These are phyloP conservation scores for Athrips mouffetella DNA, from an alignment of 2,888 invertebrate species.

Conservation along the genomic window DNA sequence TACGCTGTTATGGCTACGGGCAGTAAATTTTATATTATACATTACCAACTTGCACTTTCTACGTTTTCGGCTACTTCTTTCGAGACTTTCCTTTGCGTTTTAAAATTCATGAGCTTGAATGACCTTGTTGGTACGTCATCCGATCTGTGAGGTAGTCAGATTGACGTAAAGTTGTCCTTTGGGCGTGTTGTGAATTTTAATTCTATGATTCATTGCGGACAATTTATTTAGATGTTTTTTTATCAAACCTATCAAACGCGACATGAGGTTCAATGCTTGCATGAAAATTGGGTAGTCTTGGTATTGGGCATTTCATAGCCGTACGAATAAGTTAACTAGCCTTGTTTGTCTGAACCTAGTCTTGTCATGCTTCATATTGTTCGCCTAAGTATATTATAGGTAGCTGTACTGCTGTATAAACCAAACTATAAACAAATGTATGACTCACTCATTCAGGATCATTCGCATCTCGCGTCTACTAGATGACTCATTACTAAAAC, in stretches of 20 bases:
- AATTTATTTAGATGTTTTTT: constrained; percentile 1
- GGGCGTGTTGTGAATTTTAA: constrained; percentile 47
- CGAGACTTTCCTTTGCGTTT: constrained; percentile 48
- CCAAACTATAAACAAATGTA: background rate
- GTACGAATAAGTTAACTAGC: too few relatives aligned
- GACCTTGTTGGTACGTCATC: constrained; percentile 30
- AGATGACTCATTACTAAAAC: constrained; percentile 4
- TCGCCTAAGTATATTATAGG: too few relatives aligned
- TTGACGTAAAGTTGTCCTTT: constrained; percentile 39
- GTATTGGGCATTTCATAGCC: too few relatives aligned
- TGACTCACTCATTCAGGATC: constrained; percentile 6
- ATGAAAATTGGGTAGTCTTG: too few relatives aligned
- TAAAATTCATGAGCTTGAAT: constrained; percentile 45
- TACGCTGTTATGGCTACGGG: constrained; percentile 50
- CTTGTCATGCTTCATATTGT: too few relatives aligned
- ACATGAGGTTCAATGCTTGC: background rate
- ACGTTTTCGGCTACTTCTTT: constrained; percentile 55
- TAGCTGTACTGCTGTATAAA: too few relatives aligned
- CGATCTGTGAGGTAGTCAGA: constrained; percentile 3
- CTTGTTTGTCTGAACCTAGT: too few relatives aligned
- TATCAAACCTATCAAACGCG: background rate
- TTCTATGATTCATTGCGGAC: constrained; percentile 48
- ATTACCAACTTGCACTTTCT: constrained; percentile 69
- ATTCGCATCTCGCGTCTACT: background rate
- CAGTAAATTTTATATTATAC: constrained; percentile 54